Evolutionary conservation across 1,140 invertebrate species (phyloP), one percentile per base, ranked within the genome.

Genomic region (Temnothorax longispinosus): DNA sequence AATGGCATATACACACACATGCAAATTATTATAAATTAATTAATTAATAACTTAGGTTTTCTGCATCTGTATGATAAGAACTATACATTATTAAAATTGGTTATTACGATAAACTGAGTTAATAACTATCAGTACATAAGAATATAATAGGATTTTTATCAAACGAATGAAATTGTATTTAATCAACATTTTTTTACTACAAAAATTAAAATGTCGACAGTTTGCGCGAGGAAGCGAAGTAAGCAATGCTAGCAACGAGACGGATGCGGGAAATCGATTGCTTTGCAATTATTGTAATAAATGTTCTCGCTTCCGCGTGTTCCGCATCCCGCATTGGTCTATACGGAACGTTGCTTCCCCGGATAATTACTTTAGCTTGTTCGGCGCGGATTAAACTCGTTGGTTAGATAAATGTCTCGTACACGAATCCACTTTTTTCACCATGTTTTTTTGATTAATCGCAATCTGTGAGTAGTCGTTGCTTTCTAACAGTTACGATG

Each of bases 281-380:
- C 38, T 32, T 62, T 38, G 38, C 38, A 64, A 64, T 64, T 77
- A 56, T 75, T 75, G 52, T 58, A 58, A 58, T 75, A 75, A 58
- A 75, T 58, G 35, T 75, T 75, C 32, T n/a, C n/a, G n/a, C 7
- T 41, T 75, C 7, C 21, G 67, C n/a, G n/a, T 69, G 18, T 71
- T 71, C n/a, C 35, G 52, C 27, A 74, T 74, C 27, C 18, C 27
- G 47, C 52, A 44, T 64, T 38, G 54, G 13, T 76, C 21, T 62
- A 27, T 47, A 41, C 56, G 74, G 15, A 62, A 77, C 15, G n/a
- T 21, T 62, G 27, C 75, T 77, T 62, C 8, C 27, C 27, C 11
- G 15, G 56, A 77, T 77, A 77, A 77, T 77, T 77, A 77, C 75
- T 47, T 77, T 77, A 18, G 27, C 75, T 77, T 44, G 27, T 77